Conservation (phyloP, 2,797 vertebrate genomes). For the Sebastes aleutianus region DNA sequence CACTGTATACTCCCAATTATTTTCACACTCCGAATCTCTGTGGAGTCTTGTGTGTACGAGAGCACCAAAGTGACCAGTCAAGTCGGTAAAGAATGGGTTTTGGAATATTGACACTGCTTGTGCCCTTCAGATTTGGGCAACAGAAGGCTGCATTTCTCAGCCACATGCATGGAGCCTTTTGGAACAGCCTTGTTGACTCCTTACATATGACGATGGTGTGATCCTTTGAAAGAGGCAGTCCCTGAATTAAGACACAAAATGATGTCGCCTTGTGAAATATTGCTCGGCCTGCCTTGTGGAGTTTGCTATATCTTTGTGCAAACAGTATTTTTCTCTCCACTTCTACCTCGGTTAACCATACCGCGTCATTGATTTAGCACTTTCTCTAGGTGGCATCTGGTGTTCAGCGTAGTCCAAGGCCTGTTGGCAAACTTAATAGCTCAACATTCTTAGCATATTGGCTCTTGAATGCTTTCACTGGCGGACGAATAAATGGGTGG, state of each 20-base stretch:
- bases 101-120: background rate
- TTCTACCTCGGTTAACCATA: constrained; percentile 4
- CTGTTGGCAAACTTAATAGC: constrained; percentile 49
- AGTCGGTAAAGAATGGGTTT: background rate
- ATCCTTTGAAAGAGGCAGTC: background rate
- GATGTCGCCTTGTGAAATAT: background rate
- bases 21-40: background rate
- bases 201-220: background rate
- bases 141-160: background rate
- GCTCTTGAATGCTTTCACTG: constrained; percentile 38
- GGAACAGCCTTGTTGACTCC: background rate
- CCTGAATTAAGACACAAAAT: background rate
- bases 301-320: background rate
- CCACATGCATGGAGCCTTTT: background rate
- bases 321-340: constrained; percentile 12
- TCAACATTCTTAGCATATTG: constrained; percentile 50
- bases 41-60: background rate
- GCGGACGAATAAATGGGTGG: constrained; percentile 11
- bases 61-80: background rate
- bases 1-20: background rate
- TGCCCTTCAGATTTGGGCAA: constrained; percentile 9
- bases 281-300: background rate
- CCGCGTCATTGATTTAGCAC: constrained; percentile 33
- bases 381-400: constrained; percentile 51
- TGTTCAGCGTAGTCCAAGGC: constrained; percentile 46